phyloP scores from a whole-genome alignment of 2,888 invertebrate genomes.

The Eristalinus aeneus region DNA sequence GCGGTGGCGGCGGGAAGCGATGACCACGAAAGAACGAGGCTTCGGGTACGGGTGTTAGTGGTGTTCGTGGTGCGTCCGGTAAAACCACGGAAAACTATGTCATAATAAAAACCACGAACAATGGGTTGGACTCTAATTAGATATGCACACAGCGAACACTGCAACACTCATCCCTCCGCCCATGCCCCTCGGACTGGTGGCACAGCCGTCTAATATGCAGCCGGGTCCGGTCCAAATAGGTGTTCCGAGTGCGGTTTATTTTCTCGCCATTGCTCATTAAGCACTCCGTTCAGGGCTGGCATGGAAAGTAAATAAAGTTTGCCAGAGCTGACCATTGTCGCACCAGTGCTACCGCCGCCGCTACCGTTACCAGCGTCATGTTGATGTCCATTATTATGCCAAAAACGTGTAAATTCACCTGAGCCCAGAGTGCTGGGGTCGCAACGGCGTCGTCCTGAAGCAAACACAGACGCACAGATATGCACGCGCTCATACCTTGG shows the following conservation, averaged over 20 bases:
- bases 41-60: not conserved
- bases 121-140: constrained; percentile 65
- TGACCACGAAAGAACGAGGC: not conserved
- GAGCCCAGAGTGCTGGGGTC: constrained; percentile 36
- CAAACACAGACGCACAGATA: not conserved
- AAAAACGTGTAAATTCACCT: constrained; percentile 71
- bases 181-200: constrained; percentile 14
- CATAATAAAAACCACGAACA: constrained; percentile 68
- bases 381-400: constrained; percentile 69
- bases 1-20: not conserved
- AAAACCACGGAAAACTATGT: constrained; percentile 63
- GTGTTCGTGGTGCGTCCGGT: constrained; percentile 18
- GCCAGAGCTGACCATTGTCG: constrained; percentile 62
- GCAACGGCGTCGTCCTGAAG: not conserved
- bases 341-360: constrained; percentile 51
- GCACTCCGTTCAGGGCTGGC: constrained; percentile 64
- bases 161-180: constrained; percentile 18
- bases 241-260: constrained; percentile 72
- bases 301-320: constrained; percentile 66
- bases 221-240: constrained; percentile 67
- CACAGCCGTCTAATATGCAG: constrained; percentile 55
- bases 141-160: constrained; percentile 64
- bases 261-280: constrained; percentile 73
- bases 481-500: constrained; percentile 1
- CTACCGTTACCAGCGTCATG: constrained; percentile 53